Base-by-base conservation (phyloP, 1,140 invertebrate genomes). In the Amyelois transitella region DNA sequence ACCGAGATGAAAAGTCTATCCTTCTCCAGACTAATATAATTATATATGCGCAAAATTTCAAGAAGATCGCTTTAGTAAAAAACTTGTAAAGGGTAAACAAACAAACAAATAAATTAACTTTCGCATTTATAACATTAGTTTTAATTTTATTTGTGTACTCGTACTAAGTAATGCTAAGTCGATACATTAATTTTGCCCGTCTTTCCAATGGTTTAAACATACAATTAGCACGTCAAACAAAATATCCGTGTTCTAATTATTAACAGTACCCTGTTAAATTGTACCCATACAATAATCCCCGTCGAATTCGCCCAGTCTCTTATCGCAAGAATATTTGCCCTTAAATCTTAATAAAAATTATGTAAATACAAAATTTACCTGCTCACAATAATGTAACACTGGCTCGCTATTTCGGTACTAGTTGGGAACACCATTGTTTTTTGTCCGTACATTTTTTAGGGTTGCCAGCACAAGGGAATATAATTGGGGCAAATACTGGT, bases 401-500 rank as follows among this genome's bases (percentile, higher is more conserved):
- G 57, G 45, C 53, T 51, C 53, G 62, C 58, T 43, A 66, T 48
- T 48, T 48, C 12, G 32, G n/a, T 14, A 38, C 32, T 38, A 14
- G 32, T 14, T 38, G 32, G 32, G 17, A 38, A 38, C n/a, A 38
- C 32, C n/a, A 48, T 1, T 48, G 10, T 48, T 44, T 60, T 60
- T 55, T 52, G 45, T 48, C 12, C 56, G 51, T 51, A 62, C 60
- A 58, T 38, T 38, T 38, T 38, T 38, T 38, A 14, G 12, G n/a
- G 32, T 14, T 38, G 32, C 55, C 54, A 55, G 28, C 56, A 65
- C 58, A 53, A 55, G 50, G 54, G 53, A 44, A 52, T 57, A 69
- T 69, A 70, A 70, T 70, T 66, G 64, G 58, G 53, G 64, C 50
- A 66, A 70, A 70, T 62, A 66, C 43, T 32, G 50, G 50, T 58